Evolutionary conservation across 2,113 vertebrate genomes (phyloP), one percentile per base, ranked within the genome.

Genomic region (Ochotona curzoniae): DNA sequence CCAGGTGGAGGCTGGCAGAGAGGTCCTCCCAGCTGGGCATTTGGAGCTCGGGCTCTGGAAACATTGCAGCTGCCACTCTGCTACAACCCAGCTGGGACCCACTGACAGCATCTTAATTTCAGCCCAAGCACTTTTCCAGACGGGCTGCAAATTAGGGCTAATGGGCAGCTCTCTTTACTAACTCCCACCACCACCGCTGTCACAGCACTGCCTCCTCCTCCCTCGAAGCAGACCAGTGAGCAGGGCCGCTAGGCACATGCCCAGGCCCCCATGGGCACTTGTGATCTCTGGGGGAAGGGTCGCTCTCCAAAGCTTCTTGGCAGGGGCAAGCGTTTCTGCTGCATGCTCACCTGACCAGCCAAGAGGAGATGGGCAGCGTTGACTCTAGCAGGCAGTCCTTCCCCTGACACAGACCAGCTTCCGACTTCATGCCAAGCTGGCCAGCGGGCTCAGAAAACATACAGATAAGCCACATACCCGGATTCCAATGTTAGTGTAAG

Each of bases 141-240:
- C 92, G 90, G 95, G 87, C 84, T 97, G 97, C 98, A 98, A 97
- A 98, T 96, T 97, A 98, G 97, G 95, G 97, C 97, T 98, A 97
- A 98, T 96, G 96, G 94, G 97, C 94, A 97, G 95, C 89, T 89
- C 93, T 96, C 96, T 87, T 60, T 38, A 81, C 96, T 87, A 95
- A 69, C 97, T 95, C 73, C 96, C 13, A 0, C 91, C 12, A 82
- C 85, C 1, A 14, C 93, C 44, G 5, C 90, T 44, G 38, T 44
- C 38, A 44, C 38, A 44, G 38, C 38, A 44, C 38, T 44, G 38
- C 38, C 81, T 66, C 81, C 92, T 76, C 66, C 79, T 60, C 87
- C 60, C 51, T 91, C 70, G 89, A 73, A 74, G 76, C 75, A 12
- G 66, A 63, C 89, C 91, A 51, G 75, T 12, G 83, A 76, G 44